phyloP scores from a whole-genome alignment of 1,140 invertebrate species.

The Gryllus bimaculatus region DNA sequence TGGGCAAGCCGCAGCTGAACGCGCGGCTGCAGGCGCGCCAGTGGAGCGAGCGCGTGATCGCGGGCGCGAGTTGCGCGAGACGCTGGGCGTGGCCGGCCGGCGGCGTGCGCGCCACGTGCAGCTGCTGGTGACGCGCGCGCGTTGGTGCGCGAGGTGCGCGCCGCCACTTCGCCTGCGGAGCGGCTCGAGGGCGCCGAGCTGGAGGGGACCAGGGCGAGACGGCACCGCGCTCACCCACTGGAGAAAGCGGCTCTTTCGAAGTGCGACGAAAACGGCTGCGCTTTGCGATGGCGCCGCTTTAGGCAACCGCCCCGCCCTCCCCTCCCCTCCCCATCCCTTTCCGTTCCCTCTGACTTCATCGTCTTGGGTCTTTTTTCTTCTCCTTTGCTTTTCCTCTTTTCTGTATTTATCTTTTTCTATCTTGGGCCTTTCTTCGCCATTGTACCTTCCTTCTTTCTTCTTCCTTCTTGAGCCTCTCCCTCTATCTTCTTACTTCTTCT shows the following conservation, averaged over 20 bases:
- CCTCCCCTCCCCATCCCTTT: no score
- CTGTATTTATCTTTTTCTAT: no score
- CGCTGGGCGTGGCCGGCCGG: conserved; percentile 81
- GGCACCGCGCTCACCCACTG: conserved; percentile 96
- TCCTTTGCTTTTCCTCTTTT: no score
- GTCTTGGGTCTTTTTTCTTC: no score
- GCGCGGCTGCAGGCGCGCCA: conserved; percentile 81
- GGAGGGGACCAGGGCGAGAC: conserved; percentile 96
- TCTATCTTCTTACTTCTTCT: no score
- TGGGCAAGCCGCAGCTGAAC: conserved; percentile 80
- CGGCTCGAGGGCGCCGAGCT: conserved; percentile 92
- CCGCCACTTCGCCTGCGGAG: conserved; percentile 85
- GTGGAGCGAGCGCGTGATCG: conserved; percentile 87
- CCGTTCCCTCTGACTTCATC: no score
- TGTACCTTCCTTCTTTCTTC: no score
- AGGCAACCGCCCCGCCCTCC: not conserved
- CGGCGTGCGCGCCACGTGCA: conserved; percentile 62
- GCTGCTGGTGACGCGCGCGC: conserved; percentile 85
- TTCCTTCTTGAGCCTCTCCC: no score
- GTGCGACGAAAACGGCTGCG: no score
- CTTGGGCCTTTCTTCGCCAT: no score
- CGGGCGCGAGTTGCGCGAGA: conserved; percentile 54
- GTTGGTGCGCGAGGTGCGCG: conserved; percentile 73
- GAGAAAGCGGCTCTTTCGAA: conserved; percentile 96
- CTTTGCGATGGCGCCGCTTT: no score